Evolutionary conservation across 2,888 invertebrate genomes (phyloP).

Genomic region (Spisula subtruncata): DNA sequence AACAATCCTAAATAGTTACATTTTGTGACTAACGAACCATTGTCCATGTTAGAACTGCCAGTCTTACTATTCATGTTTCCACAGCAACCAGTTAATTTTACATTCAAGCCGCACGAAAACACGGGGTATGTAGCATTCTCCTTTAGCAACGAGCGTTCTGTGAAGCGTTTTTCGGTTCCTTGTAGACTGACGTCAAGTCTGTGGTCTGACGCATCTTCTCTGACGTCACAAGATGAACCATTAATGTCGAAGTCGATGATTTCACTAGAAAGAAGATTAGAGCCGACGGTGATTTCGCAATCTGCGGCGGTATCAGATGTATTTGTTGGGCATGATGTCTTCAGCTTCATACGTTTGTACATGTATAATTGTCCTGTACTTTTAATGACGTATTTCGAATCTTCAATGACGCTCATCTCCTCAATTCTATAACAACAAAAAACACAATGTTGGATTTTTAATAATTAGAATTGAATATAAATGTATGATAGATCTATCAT

Average conservation of each 20-base stretch:
- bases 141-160: conserved; percentile 33
- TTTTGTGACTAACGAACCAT: neutral
- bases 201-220: conserved; percentile 18
- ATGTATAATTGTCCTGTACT: conserved; percentile 46
- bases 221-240: conserved; percentile 30
- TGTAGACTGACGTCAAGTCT: neutral
- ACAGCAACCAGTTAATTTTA: conserved; percentile 29
- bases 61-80: neutral
- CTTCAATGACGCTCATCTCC: conserved; percentile 9
- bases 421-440: conserved; percentile 49
- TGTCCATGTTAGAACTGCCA: neutral
- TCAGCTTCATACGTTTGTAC: conserved; percentile 50
- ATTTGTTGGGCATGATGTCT: conserved; percentile 57
- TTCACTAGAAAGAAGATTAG: conserved; percentile 43
- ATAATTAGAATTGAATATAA: too few species aligned
- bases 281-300: conserved; percentile 53
- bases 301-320: neutral
- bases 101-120: conserved; percentile 27
- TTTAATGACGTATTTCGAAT: conserved; percentile 48
- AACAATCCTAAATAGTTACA: neutral
- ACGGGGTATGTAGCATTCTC: conserved; percentile 42
- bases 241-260: conserved; percentile 55
- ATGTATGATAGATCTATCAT: too few species aligned
- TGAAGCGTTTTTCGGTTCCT: neutral
- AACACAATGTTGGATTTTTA: too few species aligned